These are phyloP conservation scores for Lampris incognitus DNA, from an alignment of 2,113 vertebrate genomes.

Conservation along the genomic window DNA sequence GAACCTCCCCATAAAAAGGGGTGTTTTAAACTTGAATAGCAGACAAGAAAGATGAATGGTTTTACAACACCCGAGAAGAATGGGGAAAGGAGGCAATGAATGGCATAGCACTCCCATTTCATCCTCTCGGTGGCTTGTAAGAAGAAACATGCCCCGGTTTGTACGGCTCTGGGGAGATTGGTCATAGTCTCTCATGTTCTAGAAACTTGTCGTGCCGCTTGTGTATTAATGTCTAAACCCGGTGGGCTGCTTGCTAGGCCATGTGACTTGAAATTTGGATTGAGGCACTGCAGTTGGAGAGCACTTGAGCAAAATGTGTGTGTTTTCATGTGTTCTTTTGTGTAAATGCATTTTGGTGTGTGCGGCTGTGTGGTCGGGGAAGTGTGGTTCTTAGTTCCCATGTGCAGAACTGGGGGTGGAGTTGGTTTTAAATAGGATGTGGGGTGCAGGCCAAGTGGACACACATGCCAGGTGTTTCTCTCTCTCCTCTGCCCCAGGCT, in stretches of 20 bases:
- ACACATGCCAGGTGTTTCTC: slow-evolving; percentile 80
- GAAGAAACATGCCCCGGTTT: slow-evolving; percentile 67
- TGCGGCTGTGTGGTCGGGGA: too few relatives aligned
- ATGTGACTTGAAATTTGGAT: slow-evolving; percentile 18
- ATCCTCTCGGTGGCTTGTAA: slow-evolving; percentile 70
- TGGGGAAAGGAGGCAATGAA: slow-evolving; percentile 73
- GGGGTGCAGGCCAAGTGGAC: slow-evolving; percentile 47
- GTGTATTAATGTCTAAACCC: slow-evolving; percentile 50
- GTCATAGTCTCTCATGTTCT: slow-evolving; percentile 36
- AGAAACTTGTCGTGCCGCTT: slow-evolving; percentile 28
- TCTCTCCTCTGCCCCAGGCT: slow-evolving; percentile 51
- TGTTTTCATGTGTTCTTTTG: slow-evolving; percentile 40
- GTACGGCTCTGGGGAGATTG: slow-evolving; percentile 74
- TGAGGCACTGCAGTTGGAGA: too few relatives aligned
- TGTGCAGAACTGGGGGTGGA: slow-evolving; percentile 15
- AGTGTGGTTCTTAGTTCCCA: slow-evolving; percentile 15
- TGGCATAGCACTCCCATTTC: slow-evolving; percentile 77
- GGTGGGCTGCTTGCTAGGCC: slow-evolving; percentile 34
- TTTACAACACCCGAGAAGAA: slow-evolving; percentile 82
- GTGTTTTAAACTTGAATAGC: slow-evolving; percentile 75
- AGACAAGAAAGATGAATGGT: slow-evolving; percentile 80
- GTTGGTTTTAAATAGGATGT: slow-evolving; percentile 55
- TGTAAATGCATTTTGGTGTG: slow-evolving; percentile 35
- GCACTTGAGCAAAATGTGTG: not conserved
- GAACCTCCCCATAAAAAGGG: slow-evolving; percentile 66